Percentiles rank a stretch among this genome's conserved stretches.
These are phyloP conservation scores for Thysanoteuthis rhombus DNA, from an alignment of 2,888 invertebrate species.

Conservation along the genomic window DNA sequence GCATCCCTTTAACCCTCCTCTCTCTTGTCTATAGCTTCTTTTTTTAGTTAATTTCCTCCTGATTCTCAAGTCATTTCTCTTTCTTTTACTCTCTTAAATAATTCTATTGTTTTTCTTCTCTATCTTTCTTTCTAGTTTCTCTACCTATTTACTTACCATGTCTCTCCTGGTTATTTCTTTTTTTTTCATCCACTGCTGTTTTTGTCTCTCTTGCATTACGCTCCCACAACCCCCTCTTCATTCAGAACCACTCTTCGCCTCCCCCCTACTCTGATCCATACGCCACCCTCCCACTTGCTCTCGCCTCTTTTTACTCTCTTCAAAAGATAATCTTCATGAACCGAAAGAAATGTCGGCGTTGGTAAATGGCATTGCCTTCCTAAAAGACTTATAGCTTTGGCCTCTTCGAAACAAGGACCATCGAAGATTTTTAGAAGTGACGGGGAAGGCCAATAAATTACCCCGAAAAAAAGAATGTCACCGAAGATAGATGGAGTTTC, in stretches of 20 bases:
- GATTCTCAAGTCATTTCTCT: no score
- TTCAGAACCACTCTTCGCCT: background rate
- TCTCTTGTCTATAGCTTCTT: no score
- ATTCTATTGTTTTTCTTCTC: background rate
- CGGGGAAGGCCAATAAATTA: background rate
- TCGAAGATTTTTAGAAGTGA: background rate
- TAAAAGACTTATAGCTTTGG: background rate
- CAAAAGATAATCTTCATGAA: background rate
- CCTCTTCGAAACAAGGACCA: background rate
- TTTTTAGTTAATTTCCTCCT: no score
- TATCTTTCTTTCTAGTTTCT: background rate
- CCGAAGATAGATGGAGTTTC: background rate
- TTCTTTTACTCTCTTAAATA: background rate
- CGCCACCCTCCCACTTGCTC: no score
- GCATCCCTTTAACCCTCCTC: no score
- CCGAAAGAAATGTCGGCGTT: background rate
- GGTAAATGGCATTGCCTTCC: background rate
- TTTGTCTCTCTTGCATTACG: background rate
- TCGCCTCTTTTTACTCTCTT: background rate
- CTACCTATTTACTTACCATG: background rate
- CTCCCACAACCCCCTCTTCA: no score
- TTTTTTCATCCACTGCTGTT: background rate
- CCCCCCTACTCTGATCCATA: background rate
- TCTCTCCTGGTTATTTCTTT: background rate
- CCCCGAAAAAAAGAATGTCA: background rate